A percentile compares a stretch with the other conserved stretches of the same genome.
phyloP scores from a whole-genome alignment of 2,888 invertebrate species.

The Prostheceraeus crozeri region DNA sequence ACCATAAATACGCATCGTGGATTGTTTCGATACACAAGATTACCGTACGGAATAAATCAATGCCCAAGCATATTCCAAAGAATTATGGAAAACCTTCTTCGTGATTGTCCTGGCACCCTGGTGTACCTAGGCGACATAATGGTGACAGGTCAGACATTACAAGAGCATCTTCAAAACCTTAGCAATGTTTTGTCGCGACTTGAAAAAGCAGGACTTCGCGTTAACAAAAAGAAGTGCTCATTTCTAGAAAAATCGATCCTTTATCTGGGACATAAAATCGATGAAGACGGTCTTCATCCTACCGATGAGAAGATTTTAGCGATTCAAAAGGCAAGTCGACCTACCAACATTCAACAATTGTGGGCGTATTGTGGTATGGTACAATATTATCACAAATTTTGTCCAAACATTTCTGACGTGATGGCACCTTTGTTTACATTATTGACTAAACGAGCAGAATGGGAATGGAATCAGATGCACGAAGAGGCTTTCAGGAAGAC shows the following conservation, averaged over 20 bases:
- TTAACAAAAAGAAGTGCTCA: conserved; percentile 14
- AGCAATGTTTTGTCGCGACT: background rate
- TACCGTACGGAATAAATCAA: conserved; percentile 7
- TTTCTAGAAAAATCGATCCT: conserved; percentile 24
- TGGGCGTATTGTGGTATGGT: conserved; percentile 18
- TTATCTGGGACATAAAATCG: conserved; percentile 29
- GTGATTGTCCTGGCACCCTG: conserved; percentile 15
- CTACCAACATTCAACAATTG: conserved; percentile 23
- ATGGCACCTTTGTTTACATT: conserved; percentile 5
- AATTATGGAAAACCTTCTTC: conserved; percentile 23
- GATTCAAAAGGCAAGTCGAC: conserved; percentile 15
- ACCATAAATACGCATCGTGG: conserved; percentile 20
- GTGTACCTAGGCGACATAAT: conserved; percentile 32
- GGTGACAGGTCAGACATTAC: conserved; percentile 23
- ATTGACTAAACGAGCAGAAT: conserved; percentile 2
- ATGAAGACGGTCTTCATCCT: conserved; percentile 25
- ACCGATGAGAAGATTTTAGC: conserved; percentile 24
- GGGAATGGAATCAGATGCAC: background rate
- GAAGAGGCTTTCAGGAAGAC: conserved; percentile 12
- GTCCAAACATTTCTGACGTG: background rate
- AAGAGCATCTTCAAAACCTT: conserved; percentile 35
- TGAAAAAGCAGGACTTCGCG: background rate
- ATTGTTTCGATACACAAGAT: conserved; percentile 8
- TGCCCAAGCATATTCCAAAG: background rate
- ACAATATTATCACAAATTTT: conserved; percentile 28